Evolutionary conservation across 2,888 invertebrate genomes (phyloP), one percentile per base, ranked within the genome.

Genomic region (Meghimatium bilineatum): DNA sequence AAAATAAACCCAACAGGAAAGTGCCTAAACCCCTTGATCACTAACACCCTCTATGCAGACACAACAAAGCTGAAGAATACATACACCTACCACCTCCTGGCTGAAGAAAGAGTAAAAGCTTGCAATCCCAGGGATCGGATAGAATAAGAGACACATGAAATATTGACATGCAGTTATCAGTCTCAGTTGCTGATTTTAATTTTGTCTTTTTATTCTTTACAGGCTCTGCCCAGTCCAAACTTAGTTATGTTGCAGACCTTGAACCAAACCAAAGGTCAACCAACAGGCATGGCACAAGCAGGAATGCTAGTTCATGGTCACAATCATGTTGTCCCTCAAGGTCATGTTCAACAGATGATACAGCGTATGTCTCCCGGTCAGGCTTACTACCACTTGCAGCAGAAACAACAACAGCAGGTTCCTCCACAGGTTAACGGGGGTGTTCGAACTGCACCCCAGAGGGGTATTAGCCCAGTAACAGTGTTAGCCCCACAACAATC

Each of bases 361-460:
- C 96, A 96, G 90, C 94, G 96, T 85, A 96, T 96, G 95, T 96
- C 96, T 32, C 96, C 96, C 8, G 85, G 85, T 36, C 85, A 85
- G 49, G 44, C 78, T 0, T 56, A 66, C 49, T 80, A 76, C 72
- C 79, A 84, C 66, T 72, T 80, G 49, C 60, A 38, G 26, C 83
- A 83, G 56, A 80, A 84, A 20, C 85, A 82, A 32, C 85, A 85
- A 36, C 83, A 71, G 44, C 83, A 80, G 52, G 44, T 66, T 23
- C 32, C 80, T 38, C 66, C 74, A 60, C 60, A 67, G 23, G 74
- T 52, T 32, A 78, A 72, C 32, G 80, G 72, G 44, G 80, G 67
- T 32, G 36, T 26, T 34, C 38, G 78, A 38, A 23, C 29, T 8
- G n/a, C 74, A 10, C 26, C 38, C 44, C 82, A 80, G 49, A 63